Evolutionary conservation across 2,797 vertebrate genomes (phyloP).

Genomic region (Coilia nasus): DNA sequence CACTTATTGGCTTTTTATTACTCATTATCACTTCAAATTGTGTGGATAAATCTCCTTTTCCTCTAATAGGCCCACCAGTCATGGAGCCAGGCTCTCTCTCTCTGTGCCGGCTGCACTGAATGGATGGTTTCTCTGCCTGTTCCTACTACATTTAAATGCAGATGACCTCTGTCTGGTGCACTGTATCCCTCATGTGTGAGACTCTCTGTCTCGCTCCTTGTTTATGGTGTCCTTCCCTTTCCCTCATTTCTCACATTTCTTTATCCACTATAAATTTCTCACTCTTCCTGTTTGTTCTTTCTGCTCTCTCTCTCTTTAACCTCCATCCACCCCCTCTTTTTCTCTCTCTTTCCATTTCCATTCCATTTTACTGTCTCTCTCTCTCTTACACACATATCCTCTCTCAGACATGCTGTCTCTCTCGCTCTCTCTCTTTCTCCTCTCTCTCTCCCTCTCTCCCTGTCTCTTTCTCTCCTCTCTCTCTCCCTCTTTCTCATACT

Average conservation of each 20-base stretch:
- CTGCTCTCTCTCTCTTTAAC: not conserved
- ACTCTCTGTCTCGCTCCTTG: not conserved
- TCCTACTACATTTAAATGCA: slow-evolving; percentile 20
- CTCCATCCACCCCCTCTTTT: slow-evolving; percentile 32
- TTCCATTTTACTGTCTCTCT: slow-evolving; percentile 19
- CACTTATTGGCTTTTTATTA: slow-evolving; percentile 22
- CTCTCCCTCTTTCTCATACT: slow-evolving; percentile 34
- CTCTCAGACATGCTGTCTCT: slow-evolving; percentile 20
- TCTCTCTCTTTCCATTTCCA: slow-evolving; percentile 24
- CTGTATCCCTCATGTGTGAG: not conserved
- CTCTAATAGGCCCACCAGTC: not conserved
- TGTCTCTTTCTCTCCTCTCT: slow-evolving; percentile 24
- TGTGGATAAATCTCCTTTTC: slow-evolving; percentile 15
- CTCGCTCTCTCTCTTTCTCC: slow-evolving; percentile 27
- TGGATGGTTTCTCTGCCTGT: not conserved
- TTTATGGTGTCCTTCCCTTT: not conserved
- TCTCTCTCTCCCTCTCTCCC: slow-evolving; percentile 21
- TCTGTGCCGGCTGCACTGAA: not conserved
- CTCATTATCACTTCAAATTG: slow-evolving; percentile 13
- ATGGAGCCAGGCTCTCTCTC: not conserved
- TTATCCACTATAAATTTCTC: slow-evolving; percentile 1
- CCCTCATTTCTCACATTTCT: not conserved
- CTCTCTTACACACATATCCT: not conserved
- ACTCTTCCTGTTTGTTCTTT: not conserved
- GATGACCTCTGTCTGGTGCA: not conserved